These are phyloP conservation scores for Turnix velox DNA, from an alignment of 2,113 vertebrate genomes.

Conservation along the genomic window DNA sequence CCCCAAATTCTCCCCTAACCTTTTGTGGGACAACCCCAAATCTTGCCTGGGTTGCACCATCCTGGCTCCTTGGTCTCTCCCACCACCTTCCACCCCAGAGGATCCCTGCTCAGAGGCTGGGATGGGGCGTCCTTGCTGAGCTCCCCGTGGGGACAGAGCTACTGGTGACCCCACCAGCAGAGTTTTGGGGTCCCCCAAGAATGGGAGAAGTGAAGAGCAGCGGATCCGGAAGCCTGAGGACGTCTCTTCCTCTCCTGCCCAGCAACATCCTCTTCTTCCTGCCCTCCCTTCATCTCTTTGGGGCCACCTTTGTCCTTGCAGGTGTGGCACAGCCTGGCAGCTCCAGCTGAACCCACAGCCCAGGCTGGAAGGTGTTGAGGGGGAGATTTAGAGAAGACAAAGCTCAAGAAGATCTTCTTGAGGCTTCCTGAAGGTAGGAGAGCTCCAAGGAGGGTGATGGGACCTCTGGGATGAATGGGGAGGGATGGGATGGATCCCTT, in stretches of 20 bases:
- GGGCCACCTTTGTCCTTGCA: rapidly evolving
- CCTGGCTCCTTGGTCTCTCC: rapidly evolving
- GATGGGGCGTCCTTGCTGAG: not conserved
- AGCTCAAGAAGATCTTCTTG: not conserved
- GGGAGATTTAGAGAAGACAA: not conserved
- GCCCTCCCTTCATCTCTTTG: not conserved
- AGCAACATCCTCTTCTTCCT: not conserved
- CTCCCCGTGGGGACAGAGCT: rapidly evolving
- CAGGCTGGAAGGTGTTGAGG: rapidly evolving
- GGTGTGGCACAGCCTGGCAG: rapidly evolving
- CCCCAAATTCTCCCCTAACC: rapidly evolving
- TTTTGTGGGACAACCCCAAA: not conserved
- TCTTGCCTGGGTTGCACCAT: not conserved
- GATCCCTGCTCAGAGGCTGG: not conserved
- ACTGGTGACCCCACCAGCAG: no score
- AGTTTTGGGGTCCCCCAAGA: no score
- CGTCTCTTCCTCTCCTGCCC: not conserved
- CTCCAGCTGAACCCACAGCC: rapidly evolving
- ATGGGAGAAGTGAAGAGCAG: not conserved
- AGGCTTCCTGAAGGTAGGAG: not conserved
- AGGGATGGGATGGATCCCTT: not conserved
- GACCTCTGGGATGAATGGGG: rapidly evolving
- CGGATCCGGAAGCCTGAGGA: rapidly evolving
- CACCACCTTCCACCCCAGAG: rapidly evolving
- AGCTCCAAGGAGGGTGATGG: not conserved